Percentiles rank a stretch among this genome's conserved stretches.
These are phyloP conservation scores for Bradypodion pumilum DNA, from an alignment of 2,797 vertebrate species.

Conservation along the genomic window DNA sequence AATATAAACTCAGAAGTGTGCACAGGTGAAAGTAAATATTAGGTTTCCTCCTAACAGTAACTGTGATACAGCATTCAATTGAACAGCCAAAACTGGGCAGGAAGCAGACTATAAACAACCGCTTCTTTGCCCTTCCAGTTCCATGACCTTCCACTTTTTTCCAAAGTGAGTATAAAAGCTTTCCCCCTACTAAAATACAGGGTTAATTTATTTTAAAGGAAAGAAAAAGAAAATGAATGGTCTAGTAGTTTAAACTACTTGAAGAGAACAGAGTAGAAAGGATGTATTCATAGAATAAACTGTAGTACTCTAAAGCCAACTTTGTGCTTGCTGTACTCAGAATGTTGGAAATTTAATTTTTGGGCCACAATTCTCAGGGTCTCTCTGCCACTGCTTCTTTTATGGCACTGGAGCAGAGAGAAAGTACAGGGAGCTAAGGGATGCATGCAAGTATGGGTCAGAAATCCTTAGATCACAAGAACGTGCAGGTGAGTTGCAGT, in stretches of 20 bases:
- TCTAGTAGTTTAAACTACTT: too few relatives aligned
- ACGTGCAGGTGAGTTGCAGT: neutral
- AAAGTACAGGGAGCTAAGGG: neutral
- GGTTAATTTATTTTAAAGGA: conserved; percentile 12
- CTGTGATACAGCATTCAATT: conserved; percentile 59
- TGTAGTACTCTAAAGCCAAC: neutral
- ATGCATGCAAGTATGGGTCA: neutral
- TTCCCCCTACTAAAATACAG: conserved; percentile 3
- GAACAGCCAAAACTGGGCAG: conserved; percentile 36
- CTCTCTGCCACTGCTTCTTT: too few relatives aligned
- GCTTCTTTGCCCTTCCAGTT: conserved; percentile 26
- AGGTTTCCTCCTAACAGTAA: conserved; percentile 40
- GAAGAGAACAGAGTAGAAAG: neutral
- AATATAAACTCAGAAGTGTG: conserved; percentile 56
- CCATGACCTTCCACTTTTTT: conserved; percentile 30
- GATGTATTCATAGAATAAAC: neutral
- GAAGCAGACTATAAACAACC: conserved; percentile 56
- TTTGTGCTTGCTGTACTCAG: neutral
- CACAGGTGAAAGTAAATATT: conserved; percentile 61
- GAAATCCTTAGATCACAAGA: neutral
- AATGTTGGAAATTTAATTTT: neutral
- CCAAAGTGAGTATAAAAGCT: conserved; percentile 11
- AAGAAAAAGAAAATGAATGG: neutral
- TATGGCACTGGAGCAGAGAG: too few relatives aligned
- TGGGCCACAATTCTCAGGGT: neutral